Base-by-base conservation (phyloP, 2,888 invertebrate genomes). In the Clivina fossor region DNA sequence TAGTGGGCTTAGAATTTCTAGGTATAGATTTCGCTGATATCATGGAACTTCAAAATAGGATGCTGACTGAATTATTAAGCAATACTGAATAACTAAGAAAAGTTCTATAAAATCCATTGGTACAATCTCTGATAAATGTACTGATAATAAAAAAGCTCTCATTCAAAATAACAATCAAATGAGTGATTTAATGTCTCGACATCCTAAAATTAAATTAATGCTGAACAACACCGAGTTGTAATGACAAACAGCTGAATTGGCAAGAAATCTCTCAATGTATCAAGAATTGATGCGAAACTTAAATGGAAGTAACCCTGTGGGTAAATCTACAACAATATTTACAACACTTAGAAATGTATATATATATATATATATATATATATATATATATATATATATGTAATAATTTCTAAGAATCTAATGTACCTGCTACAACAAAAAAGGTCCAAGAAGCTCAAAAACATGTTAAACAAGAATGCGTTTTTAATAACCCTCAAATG, bases 231-330 rank as follows among this genome's bases (percentile, higher is more conserved):
- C 93, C 0, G 94, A 94, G 70, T 72, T 95, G 61, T 78, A 95
- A 68, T 83, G 93, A 59, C 93, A 94, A 79, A 93, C 93, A 1
- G 88, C 94, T 88, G 93, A 95, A 71, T 73, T 95, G 69, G 93
- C 93, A 1, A 82, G 94, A 43, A 97, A 97, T 75, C 98, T 98
- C 1, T 91, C 96, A 30, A 94, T 95, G 92, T 78, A 98, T 68
- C 96, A 98, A 74, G 98, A 98, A 71, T 76, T 98, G 64, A 96
- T 99, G 96, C 83, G 98, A 58, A 92, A 92, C 4, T 95, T 98
- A 69, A 98, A 99, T 75, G 82, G 97, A 62, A 91, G 90, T 63
- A 89, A 91, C 73, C 92, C 92, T 11, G 83, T 76, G 65, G 65
- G 64, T 3, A 47, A 62, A 11, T 13, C 9, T 40, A 50, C 48